Percentiles rank a stretch among this genome's conserved stretches.
phyloP scores from a whole-genome alignment of 2,113 vertebrate genomes.

The Psilopogon haemacephalus region DNA sequence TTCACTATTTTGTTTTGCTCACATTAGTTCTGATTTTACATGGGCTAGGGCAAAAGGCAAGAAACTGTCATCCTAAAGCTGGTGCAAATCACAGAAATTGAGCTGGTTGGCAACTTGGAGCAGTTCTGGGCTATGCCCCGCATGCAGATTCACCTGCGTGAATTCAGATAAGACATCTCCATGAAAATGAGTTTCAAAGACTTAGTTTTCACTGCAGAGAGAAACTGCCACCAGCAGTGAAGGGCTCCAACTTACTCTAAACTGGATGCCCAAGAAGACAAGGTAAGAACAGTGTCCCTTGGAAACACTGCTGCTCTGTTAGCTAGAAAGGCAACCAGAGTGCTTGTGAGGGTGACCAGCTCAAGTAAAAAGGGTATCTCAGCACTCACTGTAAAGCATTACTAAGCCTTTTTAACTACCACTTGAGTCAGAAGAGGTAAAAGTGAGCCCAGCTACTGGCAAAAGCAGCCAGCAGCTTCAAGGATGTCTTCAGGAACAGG shows the following conservation, averaged over 20 bases:
- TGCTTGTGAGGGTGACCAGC: neutral
- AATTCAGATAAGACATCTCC: neutral
- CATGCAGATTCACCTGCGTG: neutral
- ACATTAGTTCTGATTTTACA: neutral
- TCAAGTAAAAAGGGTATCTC: neutral
- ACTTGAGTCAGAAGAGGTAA: neutral
- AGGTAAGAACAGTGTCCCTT: neutral
- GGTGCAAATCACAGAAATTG: too few relatives aligned
- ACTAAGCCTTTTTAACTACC: neutral
- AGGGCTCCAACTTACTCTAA: neutral
- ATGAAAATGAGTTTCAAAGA: neutral
- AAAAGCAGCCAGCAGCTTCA: neutral
- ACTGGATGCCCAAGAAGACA: neutral
- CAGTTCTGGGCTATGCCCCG: fast-evolving
- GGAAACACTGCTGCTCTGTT: neutral
- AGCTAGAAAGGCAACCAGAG: neutral
- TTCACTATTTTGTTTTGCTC: neutral
- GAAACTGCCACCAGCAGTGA: neutral
- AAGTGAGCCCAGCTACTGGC: neutral
- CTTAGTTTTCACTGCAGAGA: neutral
- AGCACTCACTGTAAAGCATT: neutral
- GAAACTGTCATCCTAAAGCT: too few relatives aligned
- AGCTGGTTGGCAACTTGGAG: neutral
- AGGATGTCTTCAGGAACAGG: neutral
- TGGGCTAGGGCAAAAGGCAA: neutral